phyloP scores from a whole-genome alignment of 2,113 vertebrate species.

The Peromyscus leucopus region DNA sequence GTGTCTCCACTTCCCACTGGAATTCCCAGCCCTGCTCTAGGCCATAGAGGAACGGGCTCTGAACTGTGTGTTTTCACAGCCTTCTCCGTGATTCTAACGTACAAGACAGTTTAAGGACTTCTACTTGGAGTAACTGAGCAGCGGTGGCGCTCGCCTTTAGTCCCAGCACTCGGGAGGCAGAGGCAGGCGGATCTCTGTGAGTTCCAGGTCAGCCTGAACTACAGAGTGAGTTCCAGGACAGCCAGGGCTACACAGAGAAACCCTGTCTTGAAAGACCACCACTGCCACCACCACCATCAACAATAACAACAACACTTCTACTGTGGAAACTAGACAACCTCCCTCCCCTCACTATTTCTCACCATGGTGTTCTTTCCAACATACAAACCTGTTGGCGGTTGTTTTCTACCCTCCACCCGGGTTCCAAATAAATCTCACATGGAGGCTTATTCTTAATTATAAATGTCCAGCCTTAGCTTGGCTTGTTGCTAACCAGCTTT shows the following conservation, averaged over 20 bases:
- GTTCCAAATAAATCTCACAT: too few relatives aligned
- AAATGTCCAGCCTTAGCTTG: too few relatives aligned
- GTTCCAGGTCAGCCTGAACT: not conserved
- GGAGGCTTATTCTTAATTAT: too few relatives aligned
- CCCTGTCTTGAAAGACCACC: not conserved
- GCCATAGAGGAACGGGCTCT: not conserved
- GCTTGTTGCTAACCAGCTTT: too few relatives aligned
- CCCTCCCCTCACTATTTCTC: conserved; percentile 1
- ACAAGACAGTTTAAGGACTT: not conserved
- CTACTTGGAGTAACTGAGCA: not conserved
- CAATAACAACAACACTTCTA: not conserved
- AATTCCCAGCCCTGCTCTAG: not conserved
- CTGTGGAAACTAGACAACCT: not conserved
- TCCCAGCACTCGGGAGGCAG: not conserved
- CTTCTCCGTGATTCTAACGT: conserved; percentile 2
- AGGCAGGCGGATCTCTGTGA: not conserved
- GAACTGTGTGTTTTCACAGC: not conserved
- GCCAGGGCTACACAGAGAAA: not conserved
- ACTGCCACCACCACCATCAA: too few relatives aligned
- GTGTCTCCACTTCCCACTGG: not conserved
- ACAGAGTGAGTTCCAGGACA: not conserved
- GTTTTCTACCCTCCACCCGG: too few relatives aligned
- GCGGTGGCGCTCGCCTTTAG: not conserved
- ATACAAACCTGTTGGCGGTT: too few relatives aligned
- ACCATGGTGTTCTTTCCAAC: not conserved